phyloP scores from a whole-genome alignment of 2,113 vertebrate species.

The Falcunculus frontatus region DNA sequence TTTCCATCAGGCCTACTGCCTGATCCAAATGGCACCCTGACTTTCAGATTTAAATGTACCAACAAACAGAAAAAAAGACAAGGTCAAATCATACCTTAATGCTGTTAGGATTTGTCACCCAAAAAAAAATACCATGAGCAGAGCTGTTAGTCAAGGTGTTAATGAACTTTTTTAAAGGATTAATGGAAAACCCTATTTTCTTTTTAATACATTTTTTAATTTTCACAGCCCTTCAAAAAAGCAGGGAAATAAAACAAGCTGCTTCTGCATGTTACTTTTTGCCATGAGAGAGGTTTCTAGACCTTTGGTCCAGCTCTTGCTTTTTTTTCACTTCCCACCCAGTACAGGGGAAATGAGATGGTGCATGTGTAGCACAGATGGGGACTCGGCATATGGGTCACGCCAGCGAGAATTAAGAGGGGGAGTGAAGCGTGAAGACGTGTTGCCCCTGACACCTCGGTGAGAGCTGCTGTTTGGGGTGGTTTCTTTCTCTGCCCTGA shows the following conservation, averaged over 20 bases:
- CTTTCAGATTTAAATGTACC: background rate
- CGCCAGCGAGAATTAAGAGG: background rate
- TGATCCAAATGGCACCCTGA: background rate
- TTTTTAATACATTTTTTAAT: background rate
- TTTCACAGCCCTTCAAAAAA: background rate
- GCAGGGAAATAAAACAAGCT: background rate
- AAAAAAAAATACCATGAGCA: background rate
- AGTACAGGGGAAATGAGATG: accelerated
- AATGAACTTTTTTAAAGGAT: background rate
- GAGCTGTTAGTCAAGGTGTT: background rate
- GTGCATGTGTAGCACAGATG: background rate
- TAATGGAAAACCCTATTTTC: background rate
- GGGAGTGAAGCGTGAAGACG: background rate
- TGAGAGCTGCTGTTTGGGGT: background rate
- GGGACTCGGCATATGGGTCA: background rate
- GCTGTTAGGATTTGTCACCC: background rate
- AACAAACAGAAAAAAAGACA: background rate
- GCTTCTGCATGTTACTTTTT: background rate
- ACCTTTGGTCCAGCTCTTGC: background rate
- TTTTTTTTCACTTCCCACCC: background rate
- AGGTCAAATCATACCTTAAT: background rate
- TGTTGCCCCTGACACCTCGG: background rate
- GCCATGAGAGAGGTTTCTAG: background rate
- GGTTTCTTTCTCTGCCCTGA: background rate
- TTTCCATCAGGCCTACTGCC: background rate